Evolutionary conservation across 2,113 vertebrate species (phyloP).

Genomic region (Cynoglossus semilaevis): DNA sequence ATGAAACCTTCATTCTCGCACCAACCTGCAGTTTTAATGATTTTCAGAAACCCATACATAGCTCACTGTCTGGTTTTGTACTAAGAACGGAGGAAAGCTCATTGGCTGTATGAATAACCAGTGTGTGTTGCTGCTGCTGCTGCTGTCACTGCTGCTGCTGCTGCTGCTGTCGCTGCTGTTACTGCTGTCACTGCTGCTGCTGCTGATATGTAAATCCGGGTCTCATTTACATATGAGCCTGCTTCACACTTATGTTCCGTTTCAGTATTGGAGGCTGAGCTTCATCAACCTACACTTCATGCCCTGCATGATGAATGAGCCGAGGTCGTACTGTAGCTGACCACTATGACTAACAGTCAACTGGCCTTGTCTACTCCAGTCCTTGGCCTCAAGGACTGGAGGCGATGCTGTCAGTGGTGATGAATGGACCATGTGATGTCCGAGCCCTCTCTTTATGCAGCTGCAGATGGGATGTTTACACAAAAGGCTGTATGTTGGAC

Average conservation of each 20-base stretch:
- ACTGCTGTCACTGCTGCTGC: neutral
- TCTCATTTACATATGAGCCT: conserved; percentile 22
- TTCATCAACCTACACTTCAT: conserved; percentile 18
- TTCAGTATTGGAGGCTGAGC: conserved; percentile 27
- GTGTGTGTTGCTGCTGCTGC: too few species aligned
- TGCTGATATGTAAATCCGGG: conserved; percentile 21
- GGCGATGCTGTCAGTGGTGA: conserved; percentile 51
- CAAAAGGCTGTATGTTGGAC: conserved; percentile 30
- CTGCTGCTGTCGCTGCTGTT: too few species aligned
- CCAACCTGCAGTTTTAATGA: too few species aligned
- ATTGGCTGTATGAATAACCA: too few species aligned
- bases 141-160: too few species aligned
- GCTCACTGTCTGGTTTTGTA: too few species aligned
- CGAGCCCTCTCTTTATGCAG: conserved; percentile 32
- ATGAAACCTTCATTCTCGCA: too few species aligned
- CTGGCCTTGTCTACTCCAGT: neutral
- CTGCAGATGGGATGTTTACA: conserved; percentile 15
- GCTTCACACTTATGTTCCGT: conserved; percentile 27
- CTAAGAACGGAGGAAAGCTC: too few species aligned
- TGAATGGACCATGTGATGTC: conserved; percentile 53
- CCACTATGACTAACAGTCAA: neutral
- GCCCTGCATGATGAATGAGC: conserved; percentile 51
- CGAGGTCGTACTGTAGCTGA: conserved; percentile 15
- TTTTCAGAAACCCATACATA: too few species aligned
- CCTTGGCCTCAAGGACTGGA: neutral